These are phyloP conservation scores for Petrocephalus schoutedeni DNA, from an alignment of 2,797 vertebrate species.

Conservation along the genomic window DNA sequence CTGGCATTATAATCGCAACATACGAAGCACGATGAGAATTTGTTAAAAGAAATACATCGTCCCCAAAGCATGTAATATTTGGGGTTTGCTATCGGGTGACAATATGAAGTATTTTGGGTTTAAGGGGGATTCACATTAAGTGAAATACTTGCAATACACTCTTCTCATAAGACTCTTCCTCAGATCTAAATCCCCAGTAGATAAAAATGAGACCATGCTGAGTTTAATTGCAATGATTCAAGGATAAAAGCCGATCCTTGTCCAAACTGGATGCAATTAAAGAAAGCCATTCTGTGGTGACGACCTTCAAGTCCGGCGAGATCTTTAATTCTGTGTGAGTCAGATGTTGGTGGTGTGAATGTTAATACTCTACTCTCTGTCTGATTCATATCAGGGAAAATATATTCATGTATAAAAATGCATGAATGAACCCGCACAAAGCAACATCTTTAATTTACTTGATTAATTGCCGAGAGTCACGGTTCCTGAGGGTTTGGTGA, in stretches of 20 bases:
- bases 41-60: not conserved
- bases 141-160: not conserved
- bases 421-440: not conserved
- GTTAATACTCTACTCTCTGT: not conserved
- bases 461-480: not conserved
- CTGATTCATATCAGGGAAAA: not conserved
- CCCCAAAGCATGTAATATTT: not conserved
- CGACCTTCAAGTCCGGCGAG: not conserved
- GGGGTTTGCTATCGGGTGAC: not conserved
- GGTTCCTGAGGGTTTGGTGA: not conserved
- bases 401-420: not conserved
- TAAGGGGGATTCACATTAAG: not conserved
- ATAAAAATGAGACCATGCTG: not conserved
- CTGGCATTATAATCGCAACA: not conserved
- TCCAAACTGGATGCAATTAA: not conserved
- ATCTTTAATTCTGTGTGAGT: not conserved
- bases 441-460: slow-evolving; percentile 1
- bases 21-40: not conserved
- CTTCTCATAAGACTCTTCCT: not conserved
- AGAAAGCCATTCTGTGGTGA: not conserved
- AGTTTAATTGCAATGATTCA: not conserved
- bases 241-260: not conserved
- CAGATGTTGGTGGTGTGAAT: not conserved
- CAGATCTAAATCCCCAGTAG: not conserved
- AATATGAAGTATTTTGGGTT: not conserved